These are phyloP conservation scores for Sinopyrophorus schimmeli DNA, from an alignment of 2,888 invertebrate species.

Conservation along the genomic window DNA sequence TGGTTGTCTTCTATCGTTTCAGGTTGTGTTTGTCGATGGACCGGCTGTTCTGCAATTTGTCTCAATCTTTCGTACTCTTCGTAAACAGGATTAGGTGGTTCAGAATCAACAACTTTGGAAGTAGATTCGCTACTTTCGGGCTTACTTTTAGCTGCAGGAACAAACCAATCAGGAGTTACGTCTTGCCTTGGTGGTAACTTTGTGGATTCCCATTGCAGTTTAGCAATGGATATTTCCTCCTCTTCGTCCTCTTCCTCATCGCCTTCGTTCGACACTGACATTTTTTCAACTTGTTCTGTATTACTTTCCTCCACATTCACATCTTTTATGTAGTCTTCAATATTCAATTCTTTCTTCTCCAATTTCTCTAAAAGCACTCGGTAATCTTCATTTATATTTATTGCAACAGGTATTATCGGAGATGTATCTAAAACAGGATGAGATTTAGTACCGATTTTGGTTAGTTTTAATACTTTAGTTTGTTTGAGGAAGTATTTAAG, in stretches of 20 bases:
- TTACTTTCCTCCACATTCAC: conserved; percentile 10
- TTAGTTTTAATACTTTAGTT: conserved; percentile 67
- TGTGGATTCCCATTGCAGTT: conserved; percentile 6
- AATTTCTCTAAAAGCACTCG: conserved; percentile 46
- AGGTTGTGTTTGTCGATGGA: conserved; percentile 31
- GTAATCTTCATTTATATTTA: conserved; percentile 47
- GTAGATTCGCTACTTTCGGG: not conserved
- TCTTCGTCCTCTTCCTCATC: conserved; percentile 12
- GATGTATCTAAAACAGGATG: conserved; percentile 49
- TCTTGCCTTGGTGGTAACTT: conserved; percentile 1
- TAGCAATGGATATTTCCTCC: not conserved
- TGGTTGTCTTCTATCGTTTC: conserved; percentile 38
- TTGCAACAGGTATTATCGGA: conserved; percentile 40
- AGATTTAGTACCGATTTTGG: conserved; percentile 46
- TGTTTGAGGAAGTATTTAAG: conserved; percentile 67
- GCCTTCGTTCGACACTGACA: no score
- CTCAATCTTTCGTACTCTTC: conserved; percentile 43
- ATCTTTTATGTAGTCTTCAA: conserved; percentile 41
- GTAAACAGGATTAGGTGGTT: conserved; percentile 2
- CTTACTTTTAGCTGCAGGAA: not conserved
- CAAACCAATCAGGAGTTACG: conserved; percentile 8
- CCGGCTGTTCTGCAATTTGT: conserved; percentile 42
- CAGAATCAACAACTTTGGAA: conserved; percentile 7
- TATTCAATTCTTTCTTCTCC: conserved; percentile 43
- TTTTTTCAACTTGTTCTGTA: conserved; percentile 3